Conservation (phyloP, 2,888 invertebrate genomes). For the Agonum fuliginosum region DNA sequence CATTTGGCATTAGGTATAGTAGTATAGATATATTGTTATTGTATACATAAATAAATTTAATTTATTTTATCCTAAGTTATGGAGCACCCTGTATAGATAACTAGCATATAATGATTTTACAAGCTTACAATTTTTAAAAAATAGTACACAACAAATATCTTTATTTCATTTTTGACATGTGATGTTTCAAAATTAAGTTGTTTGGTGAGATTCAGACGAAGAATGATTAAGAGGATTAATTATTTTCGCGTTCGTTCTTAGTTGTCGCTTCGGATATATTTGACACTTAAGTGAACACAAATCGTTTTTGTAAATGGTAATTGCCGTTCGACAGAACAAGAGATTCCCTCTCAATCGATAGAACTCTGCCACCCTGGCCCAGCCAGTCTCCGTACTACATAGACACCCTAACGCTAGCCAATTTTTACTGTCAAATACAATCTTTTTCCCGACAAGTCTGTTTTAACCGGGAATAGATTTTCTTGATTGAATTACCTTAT, state of each 20-base stretch:
- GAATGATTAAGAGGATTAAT: conserved; percentile 59
- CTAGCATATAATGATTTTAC: no score
- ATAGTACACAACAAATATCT: not conserved
- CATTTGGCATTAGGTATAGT: no score
- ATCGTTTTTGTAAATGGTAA: conserved; percentile 69
- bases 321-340: conserved; percentile 67
- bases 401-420: conserved; percentile 54
- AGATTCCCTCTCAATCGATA: conserved; percentile 66
- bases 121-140: no score
- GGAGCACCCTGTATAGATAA: no score
- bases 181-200: not conserved
- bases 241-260: conserved; percentile 62
- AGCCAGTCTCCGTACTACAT: no score
- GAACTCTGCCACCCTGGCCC: no score
- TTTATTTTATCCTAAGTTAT: no score
- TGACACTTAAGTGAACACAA: conserved; percentile 68
- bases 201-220: not conserved
- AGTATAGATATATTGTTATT: no score
- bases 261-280: conserved; percentile 66
- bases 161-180: not conserved
- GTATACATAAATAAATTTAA: no score
- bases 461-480: conserved; percentile 37
- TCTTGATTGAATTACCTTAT: conserved; percentile 35
- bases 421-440: conserved; percentile 31
- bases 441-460: conserved; percentile 12